Percentiles rank a stretch among this genome's conserved stretches.
Conservation (phyloP, 2,797 vertebrate genomes). For the Coregonus sp. region DNA sequence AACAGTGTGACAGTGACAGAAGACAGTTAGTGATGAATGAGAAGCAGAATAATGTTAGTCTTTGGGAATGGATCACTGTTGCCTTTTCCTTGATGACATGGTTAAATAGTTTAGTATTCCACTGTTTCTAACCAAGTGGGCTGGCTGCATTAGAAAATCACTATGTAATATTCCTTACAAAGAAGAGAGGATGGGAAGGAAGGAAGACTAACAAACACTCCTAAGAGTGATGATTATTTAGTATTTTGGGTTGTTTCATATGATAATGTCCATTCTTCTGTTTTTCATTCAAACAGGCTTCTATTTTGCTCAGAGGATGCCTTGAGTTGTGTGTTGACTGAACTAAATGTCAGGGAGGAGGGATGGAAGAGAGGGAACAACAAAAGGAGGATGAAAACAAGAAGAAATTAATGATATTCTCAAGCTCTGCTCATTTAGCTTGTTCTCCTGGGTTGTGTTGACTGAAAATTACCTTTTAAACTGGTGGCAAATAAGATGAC, state of each 20-base stretch:
- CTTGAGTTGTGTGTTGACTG: conserved; percentile 7
- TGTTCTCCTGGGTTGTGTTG: conserved; percentile 25
- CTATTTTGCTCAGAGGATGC: neutral
- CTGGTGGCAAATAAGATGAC: conserved; percentile 15
- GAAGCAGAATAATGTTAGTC: conserved; percentile 32
- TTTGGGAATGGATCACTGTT: conserved; percentile 42
- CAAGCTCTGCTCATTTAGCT: conserved; percentile 24
- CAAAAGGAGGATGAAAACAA: conserved; percentile 21
- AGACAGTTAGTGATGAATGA: conserved; percentile 38
- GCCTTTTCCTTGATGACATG: conserved; percentile 46
- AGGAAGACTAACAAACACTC: conserved; percentile 37
- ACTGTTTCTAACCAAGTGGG: conserved; percentile 28
- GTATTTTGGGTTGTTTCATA: conserved; percentile 15
- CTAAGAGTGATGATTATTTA: conserved; percentile 21
- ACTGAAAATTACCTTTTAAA: conserved; percentile 32
- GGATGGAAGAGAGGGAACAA: conserved; percentile 17
- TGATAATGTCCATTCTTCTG: conserved; percentile 28
- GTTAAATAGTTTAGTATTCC: conserved; percentile 40
- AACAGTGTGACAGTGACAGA: conserved; percentile 30
- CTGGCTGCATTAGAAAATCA: conserved; percentile 7
- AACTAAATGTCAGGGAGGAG: neutral
- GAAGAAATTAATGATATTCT: conserved; percentile 27
- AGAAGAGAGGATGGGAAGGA: conserved; percentile 4
- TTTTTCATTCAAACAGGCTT: conserved; percentile 32
- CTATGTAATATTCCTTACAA: neutral